Conservation (phyloP, 1,140 invertebrate genomes). For the Drosophila sturtevanti region DNA sequence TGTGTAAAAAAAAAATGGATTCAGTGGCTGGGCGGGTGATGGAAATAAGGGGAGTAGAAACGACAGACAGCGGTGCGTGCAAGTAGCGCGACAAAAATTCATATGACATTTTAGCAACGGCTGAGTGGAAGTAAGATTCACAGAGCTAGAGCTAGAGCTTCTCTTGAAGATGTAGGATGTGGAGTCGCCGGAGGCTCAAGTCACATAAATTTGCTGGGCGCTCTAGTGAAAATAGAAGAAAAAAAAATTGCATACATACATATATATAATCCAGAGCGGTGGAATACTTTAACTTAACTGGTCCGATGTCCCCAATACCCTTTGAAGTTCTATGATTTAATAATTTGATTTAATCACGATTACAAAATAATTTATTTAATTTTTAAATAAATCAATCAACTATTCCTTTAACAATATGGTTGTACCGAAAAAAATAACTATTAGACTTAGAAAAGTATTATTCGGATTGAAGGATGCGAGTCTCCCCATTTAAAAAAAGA, state of each 20-base stretch:
- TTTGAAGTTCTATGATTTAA: no score
- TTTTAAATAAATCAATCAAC: no score
- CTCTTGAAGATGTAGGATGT: constrained; percentile 22
- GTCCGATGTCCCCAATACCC: no score
- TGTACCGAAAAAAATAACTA: no score
- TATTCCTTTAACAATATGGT: no score
- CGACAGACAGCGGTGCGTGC: constrained; percentile 9
- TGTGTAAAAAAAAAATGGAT: background rate
- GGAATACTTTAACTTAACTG: background rate
- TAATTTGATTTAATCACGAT: no score
- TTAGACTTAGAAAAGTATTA: no score
- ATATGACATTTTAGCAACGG: constrained; percentile 61
- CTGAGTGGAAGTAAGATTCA: constrained; percentile 16
- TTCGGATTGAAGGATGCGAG: no score
- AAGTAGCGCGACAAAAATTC: constrained; percentile 62
- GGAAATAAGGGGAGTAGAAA: no score
- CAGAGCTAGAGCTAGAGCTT: constrained; percentile 38
- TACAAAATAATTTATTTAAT: no score
- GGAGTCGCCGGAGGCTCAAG: constrained; percentile 23
- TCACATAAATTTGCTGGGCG: constrained; percentile 65
- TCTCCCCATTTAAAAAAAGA: background rate
- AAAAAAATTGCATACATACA: background rate
- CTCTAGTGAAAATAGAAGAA: constrained; percentile 40
- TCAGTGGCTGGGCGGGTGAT: no score
- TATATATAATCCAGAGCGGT: constrained; percentile 10